Conservation (phyloP, 37 sponge, comb jelly and placozoan species). For the Dysidea cf. avara region DNA sequence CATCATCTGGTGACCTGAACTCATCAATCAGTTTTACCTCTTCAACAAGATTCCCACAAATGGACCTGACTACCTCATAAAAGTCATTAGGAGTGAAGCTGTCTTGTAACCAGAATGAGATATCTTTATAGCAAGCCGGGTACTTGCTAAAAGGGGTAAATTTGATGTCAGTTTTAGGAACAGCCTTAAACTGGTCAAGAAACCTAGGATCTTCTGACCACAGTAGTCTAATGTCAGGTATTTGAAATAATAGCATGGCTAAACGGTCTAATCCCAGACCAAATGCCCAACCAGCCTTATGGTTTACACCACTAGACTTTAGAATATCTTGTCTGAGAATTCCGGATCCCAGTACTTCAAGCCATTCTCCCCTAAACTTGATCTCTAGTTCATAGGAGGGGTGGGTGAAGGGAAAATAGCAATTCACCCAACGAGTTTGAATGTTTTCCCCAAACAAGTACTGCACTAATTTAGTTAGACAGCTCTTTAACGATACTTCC, state of each 20-base stretch:
- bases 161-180: conserved; percentile 41
- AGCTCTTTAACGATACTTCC: conserved; percentile 66
- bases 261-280: conserved; percentile 93
- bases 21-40: conserved; percentile 69
- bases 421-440: conserved; percentile 62
- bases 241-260: conserved; percentile 87
- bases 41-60: conserved; percentile 77
- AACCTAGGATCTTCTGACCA: conserved; percentile 88
- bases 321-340: conserved; percentile 79
- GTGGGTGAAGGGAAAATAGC: conserved; percentile 93
- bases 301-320: conserved; percentile 45
- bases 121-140: conserved; percentile 76
- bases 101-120: conserved; percentile 75
- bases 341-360: conserved; percentile 94
- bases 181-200: conserved; percentile 69
- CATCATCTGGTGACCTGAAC: conserved; percentile 40
- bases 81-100: conserved; percentile 68
- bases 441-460: conserved; percentile 72
- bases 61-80: conserved; percentile 66
- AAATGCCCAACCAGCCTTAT: conserved; percentile 93
- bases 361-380: conserved; percentile 81
- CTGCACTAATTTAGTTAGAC: conserved; percentile 61
- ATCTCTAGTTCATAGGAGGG: conserved; percentile 95
- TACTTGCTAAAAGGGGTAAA: conserved; percentile 71
- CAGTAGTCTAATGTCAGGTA: conserved; percentile 91